Evolutionary conservation across 1,140 invertebrate genomes (phyloP).

Genomic region (Adelges cooleyi): DNA sequence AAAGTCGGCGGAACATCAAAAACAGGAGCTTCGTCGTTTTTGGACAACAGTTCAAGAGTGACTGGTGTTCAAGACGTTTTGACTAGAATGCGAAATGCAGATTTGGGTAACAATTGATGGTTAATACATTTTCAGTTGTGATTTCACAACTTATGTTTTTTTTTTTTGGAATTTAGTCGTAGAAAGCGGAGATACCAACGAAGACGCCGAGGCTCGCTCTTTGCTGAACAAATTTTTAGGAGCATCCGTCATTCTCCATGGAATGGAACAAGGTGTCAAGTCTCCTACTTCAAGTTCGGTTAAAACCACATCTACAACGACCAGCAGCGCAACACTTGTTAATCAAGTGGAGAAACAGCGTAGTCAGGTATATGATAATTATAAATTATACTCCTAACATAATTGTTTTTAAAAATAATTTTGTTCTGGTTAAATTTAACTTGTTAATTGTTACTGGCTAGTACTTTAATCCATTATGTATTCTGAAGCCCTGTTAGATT

Average conservation of each 20-base stretch:
- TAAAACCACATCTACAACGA: background rate
- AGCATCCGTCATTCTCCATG: constrained; percentile 59
- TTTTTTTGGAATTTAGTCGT: constrained; percentile 42
- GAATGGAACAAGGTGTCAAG: constrained; percentile 43
- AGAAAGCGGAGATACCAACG: constrained; percentile 47
- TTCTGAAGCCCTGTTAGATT: too few relatives aligned
- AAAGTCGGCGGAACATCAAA: background rate
- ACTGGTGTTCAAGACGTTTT: constrained; percentile 59
- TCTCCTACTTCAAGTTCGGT: constrained; percentile 10
- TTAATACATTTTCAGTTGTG: too few relatives aligned
- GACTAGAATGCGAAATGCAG: constrained; percentile 58
- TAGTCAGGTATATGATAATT: constrained; percentile 4
- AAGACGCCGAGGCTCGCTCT: constrained; percentile 56
- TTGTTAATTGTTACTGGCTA: too few relatives aligned
- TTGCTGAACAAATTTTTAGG: constrained; percentile 68
- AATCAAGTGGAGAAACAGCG: constrained; percentile 36
- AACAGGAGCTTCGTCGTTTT: constrained; percentile 40
- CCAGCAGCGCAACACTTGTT: constrained; percentile 33
- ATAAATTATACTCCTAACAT: background rate
- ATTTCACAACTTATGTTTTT: too few relatives aligned
- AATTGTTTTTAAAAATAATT: background rate
- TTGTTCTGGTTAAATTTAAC: background rate
- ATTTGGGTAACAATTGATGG: constrained; percentile 45
- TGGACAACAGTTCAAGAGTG: constrained; percentile 55
- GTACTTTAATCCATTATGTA: too few relatives aligned